Percentiles rank a stretch among this genome's conserved stretches.
Evolutionary conservation across 1,140 invertebrate species (phyloP).

Genomic region (Archegozetes longisetosus): DNA sequence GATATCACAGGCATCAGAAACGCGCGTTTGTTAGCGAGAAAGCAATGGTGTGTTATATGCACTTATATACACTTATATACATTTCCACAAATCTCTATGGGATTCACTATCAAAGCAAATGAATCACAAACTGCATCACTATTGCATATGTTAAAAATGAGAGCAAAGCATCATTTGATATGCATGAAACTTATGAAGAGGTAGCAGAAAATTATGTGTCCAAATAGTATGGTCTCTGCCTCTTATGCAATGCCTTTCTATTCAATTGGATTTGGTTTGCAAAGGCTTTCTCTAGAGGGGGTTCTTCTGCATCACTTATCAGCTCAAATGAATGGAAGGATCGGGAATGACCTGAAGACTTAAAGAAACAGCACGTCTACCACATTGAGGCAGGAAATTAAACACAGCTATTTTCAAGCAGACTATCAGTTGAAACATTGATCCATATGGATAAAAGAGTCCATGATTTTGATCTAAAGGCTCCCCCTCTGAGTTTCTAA

Average conservation of each 20-base stretch:
- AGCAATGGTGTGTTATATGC: background rate
- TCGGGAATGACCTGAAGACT: background rate
- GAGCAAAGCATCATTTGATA: background rate
- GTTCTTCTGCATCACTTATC: too few species aligned
- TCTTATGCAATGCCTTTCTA: background rate
- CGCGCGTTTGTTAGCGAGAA: background rate
- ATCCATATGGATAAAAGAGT: background rate
- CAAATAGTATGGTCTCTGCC: background rate
- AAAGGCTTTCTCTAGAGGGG: background rate
- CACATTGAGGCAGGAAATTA: background rate
- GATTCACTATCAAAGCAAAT: background rate
- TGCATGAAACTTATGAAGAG: background rate
- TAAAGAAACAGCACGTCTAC: background rate
- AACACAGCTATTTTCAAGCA: background rate
- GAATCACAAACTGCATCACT: background rate
- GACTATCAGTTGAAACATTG: background rate
- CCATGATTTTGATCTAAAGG: background rate
- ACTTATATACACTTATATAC: background rate
- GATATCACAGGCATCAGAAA: too few species aligned
- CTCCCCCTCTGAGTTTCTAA: background rate
- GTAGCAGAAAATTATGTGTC: background rate
- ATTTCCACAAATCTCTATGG: background rate
- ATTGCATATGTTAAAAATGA: background rate
- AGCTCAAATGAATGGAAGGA: background rate
- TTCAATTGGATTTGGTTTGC: background rate